phyloP scores from a whole-genome alignment of 2,113 vertebrate genomes.

The Tricholaema leucomelas region DNA sequence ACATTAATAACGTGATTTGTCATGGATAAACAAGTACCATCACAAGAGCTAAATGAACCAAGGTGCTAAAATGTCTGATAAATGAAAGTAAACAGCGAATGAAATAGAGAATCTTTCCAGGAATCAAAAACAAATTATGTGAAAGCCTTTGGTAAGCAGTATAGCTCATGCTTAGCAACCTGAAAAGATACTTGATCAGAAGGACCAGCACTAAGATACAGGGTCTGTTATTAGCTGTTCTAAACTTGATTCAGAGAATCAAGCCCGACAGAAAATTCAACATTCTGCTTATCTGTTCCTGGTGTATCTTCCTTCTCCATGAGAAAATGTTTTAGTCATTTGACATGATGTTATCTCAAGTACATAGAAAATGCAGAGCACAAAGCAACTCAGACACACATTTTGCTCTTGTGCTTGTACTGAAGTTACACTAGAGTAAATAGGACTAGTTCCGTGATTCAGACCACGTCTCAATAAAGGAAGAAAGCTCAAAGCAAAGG shows the following conservation, averaged over 20 bases:
- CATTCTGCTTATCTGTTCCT: background rate
- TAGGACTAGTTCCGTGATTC: background rate
- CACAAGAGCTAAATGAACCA: background rate
- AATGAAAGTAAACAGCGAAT: background rate
- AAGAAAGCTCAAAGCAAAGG: background rate
- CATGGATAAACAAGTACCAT: constrained; percentile 14
- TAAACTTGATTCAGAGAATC: background rate
- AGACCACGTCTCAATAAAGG: background rate
- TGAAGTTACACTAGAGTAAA: background rate
- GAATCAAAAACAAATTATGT: background rate
- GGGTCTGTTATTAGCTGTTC: background rate
- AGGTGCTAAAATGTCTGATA: background rate
- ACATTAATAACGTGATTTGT: constrained; percentile 33
- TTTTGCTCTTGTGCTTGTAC: background rate
- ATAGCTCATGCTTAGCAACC: background rate
- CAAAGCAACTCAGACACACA: background rate
- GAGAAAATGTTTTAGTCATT: background rate
- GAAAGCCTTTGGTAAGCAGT: background rate
- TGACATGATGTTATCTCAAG: background rate
- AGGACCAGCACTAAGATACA: background rate
- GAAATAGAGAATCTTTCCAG: background rate
- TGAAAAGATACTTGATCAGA: background rate
- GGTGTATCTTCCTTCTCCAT: background rate
- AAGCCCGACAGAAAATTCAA: background rate
- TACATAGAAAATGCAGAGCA: background rate